Percentiles rank a stretch among this genome's conserved stretches.
These are phyloP conservation scores for Nerophis ophidion DNA, from an alignment of 2,113 vertebrate species.

Conservation along the genomic window DNA sequence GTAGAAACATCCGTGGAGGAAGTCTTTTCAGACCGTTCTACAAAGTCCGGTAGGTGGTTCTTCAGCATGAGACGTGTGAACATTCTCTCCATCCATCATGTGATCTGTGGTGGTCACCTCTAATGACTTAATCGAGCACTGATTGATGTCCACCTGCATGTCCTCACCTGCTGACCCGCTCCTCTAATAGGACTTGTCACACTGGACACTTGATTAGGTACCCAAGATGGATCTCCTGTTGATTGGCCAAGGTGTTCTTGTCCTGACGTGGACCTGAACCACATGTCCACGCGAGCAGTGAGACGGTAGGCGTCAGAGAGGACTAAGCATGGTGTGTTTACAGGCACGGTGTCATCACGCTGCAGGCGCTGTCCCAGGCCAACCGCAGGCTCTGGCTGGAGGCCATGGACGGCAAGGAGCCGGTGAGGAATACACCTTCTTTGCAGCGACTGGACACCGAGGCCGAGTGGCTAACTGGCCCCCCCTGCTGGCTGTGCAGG, in stretches of 20 bases:
- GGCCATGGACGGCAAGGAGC: conserved; percentile 97
- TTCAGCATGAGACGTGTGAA: conserved; percentile 12
- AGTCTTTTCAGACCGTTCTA: conserved; percentile 74
- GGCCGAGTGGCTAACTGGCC: conserved; percentile 3
- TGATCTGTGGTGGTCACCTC: not conserved
- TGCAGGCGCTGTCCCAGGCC: conserved; percentile 92
- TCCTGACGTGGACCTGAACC: too few species aligned
- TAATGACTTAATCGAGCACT: conserved; percentile 5
- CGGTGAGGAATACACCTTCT: conserved; percentile 69
- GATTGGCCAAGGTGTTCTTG: too few species aligned
- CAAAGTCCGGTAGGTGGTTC: conserved; percentile 77
- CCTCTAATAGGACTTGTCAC: too few species aligned
- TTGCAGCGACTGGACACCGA: too few species aligned
- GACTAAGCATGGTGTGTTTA: conserved; percentile 19
- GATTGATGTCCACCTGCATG: conserved; percentile 16
- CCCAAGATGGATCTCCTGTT: too few species aligned
- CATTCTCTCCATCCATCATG: conserved; percentile 12
- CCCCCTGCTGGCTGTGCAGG: conserved; percentile 33
- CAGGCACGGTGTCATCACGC: conserved; percentile 90
- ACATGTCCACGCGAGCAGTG: too few species aligned
- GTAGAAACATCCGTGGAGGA: conserved; percentile 75
- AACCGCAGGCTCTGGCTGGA: conserved; percentile 95
- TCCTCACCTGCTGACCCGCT: not conserved
- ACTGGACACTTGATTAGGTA: too few species aligned
- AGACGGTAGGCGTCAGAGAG: too few species aligned